A percentile compares a stretch with the other conserved stretches of the same genome.
Conservation (phyloP, 2,888 invertebrate genomes). For the Isotomurus palustris region DNA sequence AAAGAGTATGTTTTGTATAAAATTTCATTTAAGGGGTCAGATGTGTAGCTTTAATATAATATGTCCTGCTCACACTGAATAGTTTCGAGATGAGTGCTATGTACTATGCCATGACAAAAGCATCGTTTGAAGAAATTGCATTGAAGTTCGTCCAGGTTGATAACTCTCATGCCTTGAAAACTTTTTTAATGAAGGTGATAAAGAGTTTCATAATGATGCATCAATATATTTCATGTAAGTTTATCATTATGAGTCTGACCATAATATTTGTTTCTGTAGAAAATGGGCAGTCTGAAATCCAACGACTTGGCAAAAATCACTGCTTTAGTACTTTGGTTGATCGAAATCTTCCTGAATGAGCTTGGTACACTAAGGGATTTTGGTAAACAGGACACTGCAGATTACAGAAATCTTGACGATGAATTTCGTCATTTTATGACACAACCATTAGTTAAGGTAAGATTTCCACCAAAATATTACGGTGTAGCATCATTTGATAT, state of each 20-base stretch:
- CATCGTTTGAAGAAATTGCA: slow-evolving; percentile 90
- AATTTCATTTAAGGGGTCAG: neutral
- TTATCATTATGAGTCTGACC: no score
- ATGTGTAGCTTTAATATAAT: no score
- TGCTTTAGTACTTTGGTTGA: slow-evolving; percentile 90
- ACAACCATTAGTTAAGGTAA: slow-evolving; percentile 62
- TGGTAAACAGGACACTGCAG: slow-evolving; percentile 49
- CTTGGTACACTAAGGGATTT: slow-evolving; percentile 65
- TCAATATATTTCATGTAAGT: neutral
- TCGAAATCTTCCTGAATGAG: slow-evolving; percentile 85
- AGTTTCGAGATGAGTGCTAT: slow-evolving; percentile 76
- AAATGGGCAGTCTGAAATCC: slow-evolving; percentile 66
- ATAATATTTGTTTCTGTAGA: slow-evolving; percentile 52
- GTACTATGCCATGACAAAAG: slow-evolving; percentile 82
- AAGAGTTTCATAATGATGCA: neutral
- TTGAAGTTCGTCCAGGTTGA: slow-evolving; percentile 80
- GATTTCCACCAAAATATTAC: neutral
- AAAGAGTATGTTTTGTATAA: slow-evolving; percentile 56
- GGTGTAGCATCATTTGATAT: neutral
- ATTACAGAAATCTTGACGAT: slow-evolving; percentile 62
- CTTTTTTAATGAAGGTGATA: slow-evolving; percentile 67
- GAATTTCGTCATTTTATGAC: slow-evolving; percentile 74
- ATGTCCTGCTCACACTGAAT: no score
- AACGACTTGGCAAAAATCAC: slow-evolving; percentile 83
- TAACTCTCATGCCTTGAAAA: slow-evolving; percentile 78